Evolutionary conservation across 2,113 vertebrate genomes (phyloP).

Genomic region (Gallinago jamesoni): DNA sequence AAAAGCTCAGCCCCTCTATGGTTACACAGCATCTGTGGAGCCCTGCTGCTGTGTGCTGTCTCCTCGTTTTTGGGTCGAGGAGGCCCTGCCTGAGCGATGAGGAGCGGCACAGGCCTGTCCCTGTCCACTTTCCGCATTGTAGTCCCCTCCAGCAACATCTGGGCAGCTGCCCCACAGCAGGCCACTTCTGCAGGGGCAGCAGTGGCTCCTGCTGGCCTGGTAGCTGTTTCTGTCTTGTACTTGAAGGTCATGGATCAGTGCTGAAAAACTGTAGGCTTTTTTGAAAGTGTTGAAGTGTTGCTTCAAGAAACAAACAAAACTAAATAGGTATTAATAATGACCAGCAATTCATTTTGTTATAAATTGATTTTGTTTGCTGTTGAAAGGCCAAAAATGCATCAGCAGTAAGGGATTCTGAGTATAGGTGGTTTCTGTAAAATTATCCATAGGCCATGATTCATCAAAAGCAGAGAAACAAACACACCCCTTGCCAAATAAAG

Average conservation of each 20-base stretch:
- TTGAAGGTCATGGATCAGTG: neutral
- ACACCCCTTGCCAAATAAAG: neutral
- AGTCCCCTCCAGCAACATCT: neutral
- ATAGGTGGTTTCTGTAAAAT: neutral
- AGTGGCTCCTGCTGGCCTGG: neutral
- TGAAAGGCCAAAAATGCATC: neutral
- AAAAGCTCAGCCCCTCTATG: neutral
- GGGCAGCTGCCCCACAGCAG: neutral
- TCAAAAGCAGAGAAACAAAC: neutral
- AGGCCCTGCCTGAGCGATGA: neutral
- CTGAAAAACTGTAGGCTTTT: neutral
- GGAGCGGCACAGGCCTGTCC: neutral
- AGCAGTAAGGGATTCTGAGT: neutral
- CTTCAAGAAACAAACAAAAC: neutral
- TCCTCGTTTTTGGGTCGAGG: neutral
- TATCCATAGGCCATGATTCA: rapidly evolving
- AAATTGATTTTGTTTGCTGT: neutral
- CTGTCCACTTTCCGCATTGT: neutral
- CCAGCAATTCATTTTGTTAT: neutral
- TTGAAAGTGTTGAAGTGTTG: too few species aligned
- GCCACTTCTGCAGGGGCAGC: neutral
- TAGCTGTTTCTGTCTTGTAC: neutral
- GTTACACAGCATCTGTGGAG: neutral
- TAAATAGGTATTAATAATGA: neutral
- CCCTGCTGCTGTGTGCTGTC: rapidly evolving